A percentile compares a stretch with the other conserved stretches of the same genome.
phyloP scores from a whole-genome alignment of 2,797 vertebrate genomes.

The Perodicticus potto region DNA sequence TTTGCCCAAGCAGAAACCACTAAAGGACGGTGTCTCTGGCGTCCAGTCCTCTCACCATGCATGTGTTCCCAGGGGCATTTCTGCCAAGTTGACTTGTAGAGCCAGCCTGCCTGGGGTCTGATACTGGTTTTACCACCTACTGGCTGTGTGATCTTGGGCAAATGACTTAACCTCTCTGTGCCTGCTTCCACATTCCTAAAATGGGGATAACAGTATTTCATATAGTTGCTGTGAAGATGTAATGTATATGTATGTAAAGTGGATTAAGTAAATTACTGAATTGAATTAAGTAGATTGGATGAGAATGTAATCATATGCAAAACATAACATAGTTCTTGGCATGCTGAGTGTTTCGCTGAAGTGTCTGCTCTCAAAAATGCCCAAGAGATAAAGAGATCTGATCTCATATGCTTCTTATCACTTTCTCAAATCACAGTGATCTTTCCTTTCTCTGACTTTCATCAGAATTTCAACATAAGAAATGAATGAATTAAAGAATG shows the following conservation, averaged over 20 bases:
- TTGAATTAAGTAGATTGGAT: background rate
- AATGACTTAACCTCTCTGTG: background rate
- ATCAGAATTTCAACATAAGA: background rate
- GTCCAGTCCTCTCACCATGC: rapidly evolving
- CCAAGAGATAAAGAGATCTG: background rate
- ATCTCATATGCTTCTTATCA: background rate
- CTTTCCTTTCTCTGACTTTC: background rate
- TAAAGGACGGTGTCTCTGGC: too few species aligned
- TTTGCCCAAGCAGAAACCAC: background rate
- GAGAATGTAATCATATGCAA: background rate
- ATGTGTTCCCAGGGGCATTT: background rate
- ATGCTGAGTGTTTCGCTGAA: background rate
- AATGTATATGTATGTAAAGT: background rate
- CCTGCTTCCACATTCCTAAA: background rate
- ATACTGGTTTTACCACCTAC: background rate
- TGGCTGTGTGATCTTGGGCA: background rate
- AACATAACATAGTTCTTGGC: background rate
- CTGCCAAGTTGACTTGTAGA: background rate
- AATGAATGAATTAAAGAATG: background rate
- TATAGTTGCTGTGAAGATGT: background rate
- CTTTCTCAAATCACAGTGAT: background rate
- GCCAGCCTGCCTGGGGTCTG: background rate
- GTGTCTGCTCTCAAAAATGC: background rate
- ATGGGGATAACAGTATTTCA: background rate
- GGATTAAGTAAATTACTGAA: background rate